Conservation (phyloP, 30 jellyfish, hydroid and myxozoan genomes). For the Turritopsis dohrnii region DNA sequence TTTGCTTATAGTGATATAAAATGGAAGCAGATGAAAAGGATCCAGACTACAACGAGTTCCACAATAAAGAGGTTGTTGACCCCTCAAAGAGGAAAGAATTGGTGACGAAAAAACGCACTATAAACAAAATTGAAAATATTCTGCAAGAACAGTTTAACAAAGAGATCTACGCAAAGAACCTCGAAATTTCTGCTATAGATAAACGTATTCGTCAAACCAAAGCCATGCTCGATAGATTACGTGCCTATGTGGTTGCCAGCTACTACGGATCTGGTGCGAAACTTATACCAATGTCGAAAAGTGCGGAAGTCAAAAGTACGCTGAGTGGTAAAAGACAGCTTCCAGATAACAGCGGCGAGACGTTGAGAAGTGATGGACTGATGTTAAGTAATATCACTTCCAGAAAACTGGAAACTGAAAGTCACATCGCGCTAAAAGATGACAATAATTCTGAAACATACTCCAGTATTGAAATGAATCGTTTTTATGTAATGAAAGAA, state of each 20-base stretch:
- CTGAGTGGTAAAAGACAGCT: neutral
- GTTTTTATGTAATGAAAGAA: constrained; percentile 59
- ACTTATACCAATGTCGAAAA: constrained; percentile 35
- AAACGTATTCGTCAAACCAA: constrained; percentile 60
- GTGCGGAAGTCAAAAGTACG: neutral
- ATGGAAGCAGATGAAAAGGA: constrained; percentile 28
- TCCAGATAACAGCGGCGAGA: neutral
- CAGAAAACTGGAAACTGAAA: neutral
- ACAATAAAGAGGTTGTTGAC: constrained; percentile 35
- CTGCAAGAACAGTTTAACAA: constrained; percentile 57
- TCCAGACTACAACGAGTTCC: constrained; percentile 68
- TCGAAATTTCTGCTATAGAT: constrained; percentile 57
- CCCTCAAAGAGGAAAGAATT: constrained; percentile 41
- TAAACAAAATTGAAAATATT: constrained; percentile 46
- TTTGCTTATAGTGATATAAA: neutral
- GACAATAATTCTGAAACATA: neutral
- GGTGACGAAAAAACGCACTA: constrained; percentile 46
- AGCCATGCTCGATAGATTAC: constrained; percentile 58
- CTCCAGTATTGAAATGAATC: constrained; percentile 22
- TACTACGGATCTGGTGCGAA: constrained; percentile 74
- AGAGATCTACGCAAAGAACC: constrained; percentile 67
- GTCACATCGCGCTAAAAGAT: neutral
- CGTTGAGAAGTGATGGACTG: neutral
- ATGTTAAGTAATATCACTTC: neutral
- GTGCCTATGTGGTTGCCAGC: constrained; percentile 84